Conservation (phyloP, 2,113 vertebrate genomes). For the Pachyramphus minor region DNA sequence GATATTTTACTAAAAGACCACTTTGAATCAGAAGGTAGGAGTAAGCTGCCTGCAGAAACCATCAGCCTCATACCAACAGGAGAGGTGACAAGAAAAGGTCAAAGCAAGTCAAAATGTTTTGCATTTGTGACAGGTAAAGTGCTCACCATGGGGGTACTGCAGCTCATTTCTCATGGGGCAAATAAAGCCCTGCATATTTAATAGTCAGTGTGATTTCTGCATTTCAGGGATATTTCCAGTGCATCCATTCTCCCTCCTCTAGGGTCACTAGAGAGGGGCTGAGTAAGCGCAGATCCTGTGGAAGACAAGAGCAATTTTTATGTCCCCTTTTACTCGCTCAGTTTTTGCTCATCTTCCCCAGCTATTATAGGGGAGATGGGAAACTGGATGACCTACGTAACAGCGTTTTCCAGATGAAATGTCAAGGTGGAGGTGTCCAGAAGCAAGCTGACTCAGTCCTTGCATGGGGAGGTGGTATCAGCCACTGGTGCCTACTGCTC, state of each 20-base stretch:
- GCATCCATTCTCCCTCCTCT: not conserved
- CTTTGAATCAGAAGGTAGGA: not conserved
- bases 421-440: not conserved
- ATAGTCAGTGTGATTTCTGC: fast-evolving
- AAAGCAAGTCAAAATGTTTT: not conserved
- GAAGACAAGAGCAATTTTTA: not conserved
- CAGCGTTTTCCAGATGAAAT: not conserved
- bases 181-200: not conserved
- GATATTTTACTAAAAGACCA: not conserved
- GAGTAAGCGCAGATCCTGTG: not conserved
- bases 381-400: not conserved
- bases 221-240: not conserved
- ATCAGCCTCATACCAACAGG: not conserved
- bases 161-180: not conserved
- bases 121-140: not conserved
- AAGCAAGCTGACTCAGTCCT: not conserved
- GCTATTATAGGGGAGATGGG: not conserved
- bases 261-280: not conserved
- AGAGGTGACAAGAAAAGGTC: not conserved
- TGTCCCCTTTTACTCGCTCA: not conserved
- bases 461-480: not conserved
- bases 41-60: not conserved
- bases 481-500: not conserved
- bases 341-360: not conserved
- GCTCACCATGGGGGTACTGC: fast-evolving